Conservation (phyloP, 1,140 invertebrate genomes). For the Cylas formicarius region DNA sequence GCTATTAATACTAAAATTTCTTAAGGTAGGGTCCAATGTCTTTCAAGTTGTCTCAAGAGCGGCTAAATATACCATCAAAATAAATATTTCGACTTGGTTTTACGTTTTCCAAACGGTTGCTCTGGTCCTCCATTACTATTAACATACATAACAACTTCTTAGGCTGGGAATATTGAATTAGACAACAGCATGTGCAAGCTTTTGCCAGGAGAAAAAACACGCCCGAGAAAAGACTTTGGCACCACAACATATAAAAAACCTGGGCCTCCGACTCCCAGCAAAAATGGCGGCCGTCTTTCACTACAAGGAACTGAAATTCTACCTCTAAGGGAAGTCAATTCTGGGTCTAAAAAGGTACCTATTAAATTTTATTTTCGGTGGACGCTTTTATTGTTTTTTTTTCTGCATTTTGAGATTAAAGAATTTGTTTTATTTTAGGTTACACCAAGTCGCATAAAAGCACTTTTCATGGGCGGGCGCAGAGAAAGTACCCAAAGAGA, state of each 20-base stretch:
- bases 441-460: slow-evolving; percentile 32
- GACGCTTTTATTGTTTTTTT: not conserved
- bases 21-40: too few relatives aligned
- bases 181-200: slow-evolving; percentile 56
- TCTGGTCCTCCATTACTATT: too few relatives aligned
- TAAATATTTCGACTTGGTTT: too few relatives aligned
- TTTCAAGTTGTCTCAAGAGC: too few relatives aligned
- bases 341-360: slow-evolving; percentile 27
- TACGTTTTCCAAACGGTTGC: too few relatives aligned
- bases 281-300: slow-evolving; percentile 67
- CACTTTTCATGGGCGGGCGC: slow-evolving; percentile 28
- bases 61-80: too few relatives aligned
- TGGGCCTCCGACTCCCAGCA: slow-evolving; percentile 75
- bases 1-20: too few relatives aligned
- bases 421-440: slow-evolving; percentile 12
- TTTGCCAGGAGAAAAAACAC: slow-evolving; percentile 47
- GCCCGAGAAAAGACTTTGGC: slow-evolving; percentile 49
- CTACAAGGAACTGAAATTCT: slow-evolving; percentile 46
- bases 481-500: slow-evolving; percentile 18
- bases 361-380: not conserved
- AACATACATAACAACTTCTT: slow-evolving; percentile 9
- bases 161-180: slow-evolving; percentile 50
- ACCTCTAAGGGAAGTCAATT: slow-evolving; percentile 32
- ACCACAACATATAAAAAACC: slow-evolving; percentile 72
- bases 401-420: too few relatives aligned